Evolutionary conservation across 2,113 vertebrate species (phyloP), one percentile per base, ranked within the genome.

Genomic region (Psilopogon haemacephalus): DNA sequence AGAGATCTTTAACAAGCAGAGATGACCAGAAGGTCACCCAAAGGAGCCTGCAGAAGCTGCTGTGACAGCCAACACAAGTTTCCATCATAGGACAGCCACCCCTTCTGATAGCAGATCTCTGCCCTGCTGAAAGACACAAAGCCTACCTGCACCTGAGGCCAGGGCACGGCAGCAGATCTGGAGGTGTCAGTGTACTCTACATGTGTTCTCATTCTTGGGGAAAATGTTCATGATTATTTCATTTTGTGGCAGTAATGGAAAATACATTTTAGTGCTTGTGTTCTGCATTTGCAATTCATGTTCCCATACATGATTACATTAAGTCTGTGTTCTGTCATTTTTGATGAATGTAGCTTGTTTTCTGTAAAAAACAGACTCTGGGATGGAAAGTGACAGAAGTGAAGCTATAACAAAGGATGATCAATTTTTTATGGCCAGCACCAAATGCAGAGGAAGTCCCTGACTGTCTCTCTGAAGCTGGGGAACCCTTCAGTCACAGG

Each of bases 321-420:
- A 99, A 98, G 98, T 98, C 98, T 97, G 97, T 98, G 98, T 98
- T 98, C 98, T 98, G 99, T 99, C 99, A 98, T 98, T 98, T 97
- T 97, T 98, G 98, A 99, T 99, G 98, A 99, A 99, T 99, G 98
- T 97, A 93, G 98, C 97, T 96, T 99, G 98, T 99, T 99, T 99
- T 99, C 97, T 88, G 97, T 98, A 98, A 98, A 97, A 99, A 99
- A 98, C 97, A 95, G 94, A 98, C 97, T 98, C 97, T 97, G 97
- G 98, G 98, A 98, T 99, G 98, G 97, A 97, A 98, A 98, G 98
- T 98, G 98, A 99, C 98, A 99, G 98, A 98, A 98, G 98, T 98
- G 98, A 98, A 98, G 98, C 98, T 97, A 98, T 98, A 98, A 98
- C 98, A 98, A 98, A 98, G 98, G 98, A 98, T 98, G 95, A 98